Conservation (phyloP, 35 echinoderm and acorn worm genomes). For the Apostichopus parvimensis region DNA sequence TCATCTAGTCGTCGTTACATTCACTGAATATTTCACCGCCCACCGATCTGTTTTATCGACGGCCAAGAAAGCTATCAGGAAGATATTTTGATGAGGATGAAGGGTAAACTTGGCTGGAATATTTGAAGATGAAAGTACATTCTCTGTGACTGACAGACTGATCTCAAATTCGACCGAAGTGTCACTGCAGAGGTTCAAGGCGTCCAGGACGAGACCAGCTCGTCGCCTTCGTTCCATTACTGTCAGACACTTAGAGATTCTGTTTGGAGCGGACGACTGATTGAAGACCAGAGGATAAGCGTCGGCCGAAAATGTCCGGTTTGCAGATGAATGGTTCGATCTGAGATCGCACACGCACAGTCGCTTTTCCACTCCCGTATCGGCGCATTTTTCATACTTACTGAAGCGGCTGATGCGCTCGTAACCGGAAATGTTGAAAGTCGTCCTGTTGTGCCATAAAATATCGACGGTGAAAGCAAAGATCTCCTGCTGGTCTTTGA, state of each 20-base stretch:
- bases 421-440: conserved; percentile 3
- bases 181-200: neutral
- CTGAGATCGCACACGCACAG: conserved; percentile 4
- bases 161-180: neutral
- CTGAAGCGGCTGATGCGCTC: conserved; percentile 37
- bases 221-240: neutral
- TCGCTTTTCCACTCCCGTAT: neutral
- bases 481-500: neutral
- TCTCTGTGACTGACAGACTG: neutral
- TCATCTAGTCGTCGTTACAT: neutral
- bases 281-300: conserved; percentile 24
- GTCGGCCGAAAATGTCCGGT: neutral
- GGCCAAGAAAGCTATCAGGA: neutral
- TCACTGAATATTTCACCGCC: neutral
- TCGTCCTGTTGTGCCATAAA: neutral
- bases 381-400: conserved; percentile 29
- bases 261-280: neutral
- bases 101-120: neutral
- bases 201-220: neutral
- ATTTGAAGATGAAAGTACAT: conserved; percentile 3
- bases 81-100: conserved; percentile 17
- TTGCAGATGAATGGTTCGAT: neutral
- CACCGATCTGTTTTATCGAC: conserved; percentile 11
- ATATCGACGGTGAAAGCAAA: neutral
- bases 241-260: neutral